Percentiles rank a stretch among this genome's conserved stretches.
Evolutionary conservation across 2,888 invertebrate genomes (phyloP).

Genomic region (Scaptomyza reducta): DNA sequence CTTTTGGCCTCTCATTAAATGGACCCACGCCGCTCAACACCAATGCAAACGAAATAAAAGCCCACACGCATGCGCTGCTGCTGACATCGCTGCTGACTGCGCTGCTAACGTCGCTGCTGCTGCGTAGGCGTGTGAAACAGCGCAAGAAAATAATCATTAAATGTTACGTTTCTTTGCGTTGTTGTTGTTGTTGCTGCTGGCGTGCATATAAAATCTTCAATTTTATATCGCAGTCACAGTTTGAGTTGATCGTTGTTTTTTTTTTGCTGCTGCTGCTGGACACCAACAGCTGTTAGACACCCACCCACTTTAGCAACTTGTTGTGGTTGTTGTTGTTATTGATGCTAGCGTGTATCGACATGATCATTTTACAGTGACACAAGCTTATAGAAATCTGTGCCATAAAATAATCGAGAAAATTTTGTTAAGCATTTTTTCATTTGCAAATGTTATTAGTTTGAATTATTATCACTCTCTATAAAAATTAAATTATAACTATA

Average conservation of each 20-base stretch:
- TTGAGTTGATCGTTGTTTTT: slow-evolving; percentile 32
- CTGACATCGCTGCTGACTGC: slow-evolving; percentile 19
- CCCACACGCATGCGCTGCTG: slow-evolving; percentile 68
- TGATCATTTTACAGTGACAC: slow-evolving; percentile 48
- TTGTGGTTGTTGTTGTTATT: slow-evolving; percentile 33
- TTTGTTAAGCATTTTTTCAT: no score
- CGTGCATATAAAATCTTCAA: slow-evolving; percentile 65
- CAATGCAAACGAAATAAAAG: slow-evolving; percentile 27
- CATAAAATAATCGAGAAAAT: no score
- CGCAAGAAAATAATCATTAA: slow-evolving; percentile 42
- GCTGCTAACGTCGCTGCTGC: slow-evolving; percentile 35
- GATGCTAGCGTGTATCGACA: slow-evolving; percentile 32
- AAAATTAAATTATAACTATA: no score
- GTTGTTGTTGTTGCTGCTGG: slow-evolving; percentile 22
- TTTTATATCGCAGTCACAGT: slow-evolving; percentile 54
- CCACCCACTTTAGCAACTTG: slow-evolving; percentile 67
- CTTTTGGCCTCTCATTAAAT: slow-evolving; percentile 7
- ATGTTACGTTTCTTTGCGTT: slow-evolving; percentile 8
- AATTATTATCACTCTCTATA: no score
- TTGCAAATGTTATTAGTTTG: no score
- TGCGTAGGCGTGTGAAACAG: slow-evolving; percentile 67
- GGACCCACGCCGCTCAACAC: slow-evolving; percentile 45
- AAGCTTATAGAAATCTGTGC: slow-evolving; percentile 4
- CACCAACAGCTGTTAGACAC: slow-evolving; percentile 62
- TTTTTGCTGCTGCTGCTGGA: slow-evolving; percentile 36